Base-by-base conservation (phyloP, 2,797 vertebrate species). In the Eleutherodactylus coqui region DNA sequence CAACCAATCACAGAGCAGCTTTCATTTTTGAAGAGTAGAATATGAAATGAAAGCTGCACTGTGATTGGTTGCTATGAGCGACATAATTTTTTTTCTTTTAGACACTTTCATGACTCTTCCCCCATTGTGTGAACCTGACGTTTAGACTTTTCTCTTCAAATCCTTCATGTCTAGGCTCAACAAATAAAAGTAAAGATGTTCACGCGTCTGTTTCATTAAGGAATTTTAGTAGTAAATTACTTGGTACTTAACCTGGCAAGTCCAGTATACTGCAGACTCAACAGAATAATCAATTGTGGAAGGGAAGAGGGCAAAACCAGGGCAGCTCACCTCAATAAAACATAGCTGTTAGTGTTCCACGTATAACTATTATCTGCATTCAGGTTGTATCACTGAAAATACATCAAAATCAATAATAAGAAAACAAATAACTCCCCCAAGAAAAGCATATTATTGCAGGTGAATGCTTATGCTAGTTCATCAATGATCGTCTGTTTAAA, bases 241-340 rank as follows among this genome's bases (percentile, higher is more conserved):
- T 34, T n/a, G 62, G 45, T 81, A 13, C 19, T 81, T 81, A 81
- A 81, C 19, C 79, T 67, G 10, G 29, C 60, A 49, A 80, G 45
- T 69, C 11, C 43, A 81, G 27, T 51, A 53, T 51, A n/a, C n/a
- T n/a, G n/a, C n/a, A 70, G 43, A 69, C 49, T 81, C 53, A 29
- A 51, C 62, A 70, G 62, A 64, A 81, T 51, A 81, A 81, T 81
- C 79, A 81, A 81, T 81, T 81, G 62, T 34, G 29, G 45, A 34
- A 67, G n/a, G 38, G 67, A 21, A 81, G 45, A 51, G 79, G 79
- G 67, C 79, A 81, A 81, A 69, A n/a, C 29, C 45, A 51, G 43
- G 79, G 62, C 62, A 69, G 62, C 51, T 69, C 60, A 69, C 62
- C 24, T 32, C 62, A 81, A 81, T 81, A 70, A 81, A 81, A 81